These are phyloP conservation scores for Oryzias curvinotus DNA, from an alignment of 2,113 vertebrate genomes.

Conservation along the genomic window DNA sequence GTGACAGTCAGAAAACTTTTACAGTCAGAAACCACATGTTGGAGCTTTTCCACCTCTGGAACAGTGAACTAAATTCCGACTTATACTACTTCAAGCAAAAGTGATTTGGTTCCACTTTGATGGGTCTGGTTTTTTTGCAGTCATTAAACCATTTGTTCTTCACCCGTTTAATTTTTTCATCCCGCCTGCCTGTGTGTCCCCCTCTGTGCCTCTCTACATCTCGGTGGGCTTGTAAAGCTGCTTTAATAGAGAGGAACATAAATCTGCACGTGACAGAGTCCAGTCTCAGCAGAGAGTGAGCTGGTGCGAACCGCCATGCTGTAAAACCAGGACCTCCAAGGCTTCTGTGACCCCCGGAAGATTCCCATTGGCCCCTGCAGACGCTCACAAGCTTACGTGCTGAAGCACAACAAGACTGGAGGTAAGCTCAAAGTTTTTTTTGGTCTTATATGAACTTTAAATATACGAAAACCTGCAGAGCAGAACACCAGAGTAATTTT, in stretches of 20 bases:
- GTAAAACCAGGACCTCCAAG: slow-evolving; percentile 69
- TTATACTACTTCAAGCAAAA: slow-evolving; percentile 2
- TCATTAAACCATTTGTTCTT: slow-evolving; percentile 34
- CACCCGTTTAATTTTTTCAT: slow-evolving; percentile 33
- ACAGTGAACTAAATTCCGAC: background rate
- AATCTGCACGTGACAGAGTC: slow-evolving; percentile 72
- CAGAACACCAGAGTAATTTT: no score
- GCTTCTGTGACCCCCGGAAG: slow-evolving; percentile 38
- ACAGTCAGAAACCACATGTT: background rate
- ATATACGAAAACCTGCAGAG: no score
- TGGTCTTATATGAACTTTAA: background rate
- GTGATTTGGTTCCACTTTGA: slow-evolving; percentile 21
- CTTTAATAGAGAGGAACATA: slow-evolving; percentile 73
- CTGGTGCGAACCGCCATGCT: slow-evolving; percentile 43
- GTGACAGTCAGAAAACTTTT: background rate
- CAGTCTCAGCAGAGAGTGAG: slow-evolving; percentile 43
- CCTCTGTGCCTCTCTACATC: slow-evolving; percentile 30
- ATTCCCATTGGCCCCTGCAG: slow-evolving; percentile 35
- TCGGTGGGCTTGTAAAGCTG: slow-evolving; percentile 63
- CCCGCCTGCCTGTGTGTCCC: slow-evolving; percentile 31
- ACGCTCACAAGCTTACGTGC: slow-evolving; percentile 38
- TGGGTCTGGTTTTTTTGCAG: slow-evolving; percentile 15
- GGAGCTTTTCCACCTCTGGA: background rate
- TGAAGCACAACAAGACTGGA: slow-evolving; percentile 11
- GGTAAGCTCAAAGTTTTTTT: slow-evolving; percentile 9